Evolutionary conservation across 2,888 invertebrate species (phyloP), one percentile per base, ranked within the genome.

Genomic region (Nemurella pictetii): DNA sequence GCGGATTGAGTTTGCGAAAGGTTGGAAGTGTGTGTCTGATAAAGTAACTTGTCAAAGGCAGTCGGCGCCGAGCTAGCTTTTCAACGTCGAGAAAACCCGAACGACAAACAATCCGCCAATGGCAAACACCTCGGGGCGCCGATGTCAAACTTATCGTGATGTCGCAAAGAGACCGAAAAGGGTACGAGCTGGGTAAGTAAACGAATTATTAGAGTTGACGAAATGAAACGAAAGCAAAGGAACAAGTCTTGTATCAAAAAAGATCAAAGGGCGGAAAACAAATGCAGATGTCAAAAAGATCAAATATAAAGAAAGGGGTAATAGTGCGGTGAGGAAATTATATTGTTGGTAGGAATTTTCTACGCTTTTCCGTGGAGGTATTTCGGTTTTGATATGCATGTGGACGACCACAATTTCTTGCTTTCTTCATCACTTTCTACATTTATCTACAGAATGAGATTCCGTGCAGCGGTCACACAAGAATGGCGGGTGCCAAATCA

Each of bases 1-100:
- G 75, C 5, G 28, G 75, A 75, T 75, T 75, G 75, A 75, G 75
- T 75, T 75, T 75, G 75, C 75, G n/a, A 75, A 75, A 25, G 75
- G 75, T 12, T 3, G 55, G 12, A 55, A 12, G 55, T 55, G 55
- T 55, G 55, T 75, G 27, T 75, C 75, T 75, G 75, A 75, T 75
- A 75, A 25, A 75, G 28, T 75, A 75, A 75, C 27, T 75, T 75
- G 75, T 75, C 75, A 75, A 75, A 75, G 75, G 26, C 75, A 75
- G 75, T 75, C 27, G 4, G 75, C 4, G 75, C 55, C 20, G 55
- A 20, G 15, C 55, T 55, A 55, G 55, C 55, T 55, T 55, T 55
- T 12, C 55, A 12, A 12, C 55, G 20, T 55, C 55, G 55, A 55
- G 55, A 55, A 20, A 55, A 55, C 55, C 55, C 55, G 55, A 7